phyloP scores from a whole-genome alignment of 2,797 vertebrate genomes.

The Pangasius sanitwongsei region DNA sequence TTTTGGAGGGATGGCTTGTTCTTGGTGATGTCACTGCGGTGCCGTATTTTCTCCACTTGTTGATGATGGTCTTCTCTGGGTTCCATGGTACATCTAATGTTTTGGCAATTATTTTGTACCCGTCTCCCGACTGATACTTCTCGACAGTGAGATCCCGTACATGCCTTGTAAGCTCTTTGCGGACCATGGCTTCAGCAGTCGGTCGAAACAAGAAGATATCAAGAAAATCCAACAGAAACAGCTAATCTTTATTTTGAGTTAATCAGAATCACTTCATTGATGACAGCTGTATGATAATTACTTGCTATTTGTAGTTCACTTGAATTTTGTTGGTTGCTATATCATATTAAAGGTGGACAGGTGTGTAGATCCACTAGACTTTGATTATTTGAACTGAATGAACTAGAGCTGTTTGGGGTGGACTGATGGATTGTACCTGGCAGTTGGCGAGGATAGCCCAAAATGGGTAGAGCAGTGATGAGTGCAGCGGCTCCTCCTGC shows the following conservation, averaged over 20 bases:
- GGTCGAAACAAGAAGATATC: background rate
- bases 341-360: background rate
- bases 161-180: background rate
- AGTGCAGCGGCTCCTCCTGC: constrained; percentile 83
- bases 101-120: background rate
- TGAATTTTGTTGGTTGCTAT: background rate
- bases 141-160: background rate
- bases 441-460: constrained; percentile 88
- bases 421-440: constrained; percentile 78
- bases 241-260: background rate
- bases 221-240: background rate
- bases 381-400: background rate
- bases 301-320: background rate
- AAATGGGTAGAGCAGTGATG: constrained; percentile 85
- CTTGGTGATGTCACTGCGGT: background rate
- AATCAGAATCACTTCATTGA: background rate
- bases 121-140: background rate
- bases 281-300: background rate
- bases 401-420: background rate
- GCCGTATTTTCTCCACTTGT: background rate
- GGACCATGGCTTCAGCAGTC: background rate
- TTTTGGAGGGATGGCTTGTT: background rate
- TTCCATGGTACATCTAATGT: background rate
- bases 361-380: background rate
- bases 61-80: background rate